Base-by-base conservation (phyloP, 2,888 invertebrate species). In the Melanchra persicariae region DNA sequence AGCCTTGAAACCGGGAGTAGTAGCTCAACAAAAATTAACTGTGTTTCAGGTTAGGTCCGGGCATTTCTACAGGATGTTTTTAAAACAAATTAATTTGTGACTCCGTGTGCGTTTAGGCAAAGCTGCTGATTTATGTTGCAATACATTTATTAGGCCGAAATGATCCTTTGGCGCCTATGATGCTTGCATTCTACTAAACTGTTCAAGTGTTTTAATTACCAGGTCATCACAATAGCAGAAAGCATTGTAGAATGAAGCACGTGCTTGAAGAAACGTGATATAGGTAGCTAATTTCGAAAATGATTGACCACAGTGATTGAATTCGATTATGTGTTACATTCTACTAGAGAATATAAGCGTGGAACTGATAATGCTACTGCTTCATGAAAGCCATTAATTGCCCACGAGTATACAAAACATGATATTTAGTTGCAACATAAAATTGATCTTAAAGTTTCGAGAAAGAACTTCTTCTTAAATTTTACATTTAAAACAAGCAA, bases 1-100 rank as follows among this genome's bases (percentile, higher is more conserved):
- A 66, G 60, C 83, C 83, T 83, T 85, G 83, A 70, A 43, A 26
- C 51, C 7, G n/a, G 9, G 5, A 30, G 47, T 52, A 52, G 51
- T 47, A 26, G 12, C 47, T 34, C 24, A 61, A 34, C 1, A 62
- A 17, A 63, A 60, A 9, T 3, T 37, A 22, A 37, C 49, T 30
- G 52, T 3, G 17, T 63, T 58, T 24, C 45, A 51, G 37, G 12
- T 54, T 58, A 34, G 12, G 5, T 49, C 12, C 15, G 26, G 26
- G 17, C 3, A 26, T 30, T 47, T 2, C 15, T 22, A 5, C 8
- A 19, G 55, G 9, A 22, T 8, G 15, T 57, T 37, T 37, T 22
- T 15, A 57, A n/a, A 22, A 17, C 1, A 15, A 37, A 55, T 37
- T 6, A 6, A 2, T 12, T 47, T 55, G 1, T 37, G 22, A 7